These are phyloP conservation scores for Pollenia angustigena DNA, from an alignment of 2,888 invertebrate species.

Conservation along the genomic window DNA sequence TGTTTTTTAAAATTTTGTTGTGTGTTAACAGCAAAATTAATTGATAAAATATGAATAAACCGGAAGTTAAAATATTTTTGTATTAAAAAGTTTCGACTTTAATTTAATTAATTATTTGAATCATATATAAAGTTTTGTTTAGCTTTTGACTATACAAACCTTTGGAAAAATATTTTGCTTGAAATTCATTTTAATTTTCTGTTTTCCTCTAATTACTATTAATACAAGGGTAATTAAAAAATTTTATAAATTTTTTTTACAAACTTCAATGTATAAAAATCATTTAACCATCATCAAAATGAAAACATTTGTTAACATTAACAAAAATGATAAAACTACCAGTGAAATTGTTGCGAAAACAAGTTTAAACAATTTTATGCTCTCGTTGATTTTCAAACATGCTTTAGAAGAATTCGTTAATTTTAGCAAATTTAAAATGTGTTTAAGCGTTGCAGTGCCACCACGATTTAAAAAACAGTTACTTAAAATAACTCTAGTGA, in stretches of 20 bases:
- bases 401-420: slow-evolving; percentile 20
- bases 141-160: no score
- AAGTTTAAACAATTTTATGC: slow-evolving; percentile 42
- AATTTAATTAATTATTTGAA: neutral
- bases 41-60: slow-evolving; percentile 1
- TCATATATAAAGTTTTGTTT: neutral
- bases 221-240: neutral
- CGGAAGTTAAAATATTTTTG: slow-evolving; percentile 15
- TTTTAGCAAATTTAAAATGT: slow-evolving; percentile 6
- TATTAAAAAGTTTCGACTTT: neutral
- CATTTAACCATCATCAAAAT: slow-evolving; percentile 21
- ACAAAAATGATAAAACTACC: neutral
- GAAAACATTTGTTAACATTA: slow-evolving; percentile 13
- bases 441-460: slow-evolving; percentile 31
- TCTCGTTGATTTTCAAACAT: slow-evolving; percentile 46
- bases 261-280: slow-evolving; percentile 7
- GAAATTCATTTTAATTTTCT: neutral
- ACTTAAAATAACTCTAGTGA: slow-evolving; percentile 23
- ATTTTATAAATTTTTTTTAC: neutral
- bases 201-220: neutral
- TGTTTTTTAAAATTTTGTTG: neutral
- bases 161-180: neutral
- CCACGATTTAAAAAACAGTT: slow-evolving; percentile 16
- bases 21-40: slow-evolving; percentile 2
- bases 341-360: slow-evolving; percentile 11